Base-by-base conservation (phyloP, 2,113 vertebrate species). In the Sander vitreus region DNA sequence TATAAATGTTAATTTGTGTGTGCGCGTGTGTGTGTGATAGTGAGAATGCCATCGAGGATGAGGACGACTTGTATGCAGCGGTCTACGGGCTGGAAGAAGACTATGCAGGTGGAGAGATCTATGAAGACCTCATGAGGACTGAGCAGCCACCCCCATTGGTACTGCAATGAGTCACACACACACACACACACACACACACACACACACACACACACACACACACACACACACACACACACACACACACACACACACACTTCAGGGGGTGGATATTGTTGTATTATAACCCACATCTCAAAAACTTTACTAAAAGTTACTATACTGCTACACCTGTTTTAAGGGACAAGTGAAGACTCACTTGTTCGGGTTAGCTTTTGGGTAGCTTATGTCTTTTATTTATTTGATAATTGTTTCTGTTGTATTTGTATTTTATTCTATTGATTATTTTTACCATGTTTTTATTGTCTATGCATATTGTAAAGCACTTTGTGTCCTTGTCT, bases 91-190 rank as follows among this genome's bases (percentile, higher is more conserved):
- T 92, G 27, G 91, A 93, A 53, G 91, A 94, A 1, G 96, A 97
- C 33, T 63, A 89, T 30, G 95, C 97, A 14, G 97, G 96, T 1
- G 97, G 95, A 2, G 97, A 98, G 82, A 97, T 98, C 64, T 98
- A 99, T n/a, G 97, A 98, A 92, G 97, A 98, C 89, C 87, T 99
- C 2, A 98, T 99, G 97, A 97, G 96, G 88, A 95, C 95, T 0
- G 97, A 97, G 88, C 96, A 93, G 74, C 91, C 90, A 0, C 94
- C 95, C 33, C 95, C 96, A 15, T 88, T 93, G 65, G 97, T 97
- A 96, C 92, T 8, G 39, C 65, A 64, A 39, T 78, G 73, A 82
- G 47, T 58, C 63, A 65, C 15, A 19, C 45, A 47, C 55, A 36
- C 45, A 55, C 60, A 68, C 48, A 82, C 30, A 65, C 65, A 68